These are phyloP conservation scores for Lepeophtheirus nordmannii DNA, from an alignment of 2,888 invertebrate species.

Conservation along the genomic window DNA sequence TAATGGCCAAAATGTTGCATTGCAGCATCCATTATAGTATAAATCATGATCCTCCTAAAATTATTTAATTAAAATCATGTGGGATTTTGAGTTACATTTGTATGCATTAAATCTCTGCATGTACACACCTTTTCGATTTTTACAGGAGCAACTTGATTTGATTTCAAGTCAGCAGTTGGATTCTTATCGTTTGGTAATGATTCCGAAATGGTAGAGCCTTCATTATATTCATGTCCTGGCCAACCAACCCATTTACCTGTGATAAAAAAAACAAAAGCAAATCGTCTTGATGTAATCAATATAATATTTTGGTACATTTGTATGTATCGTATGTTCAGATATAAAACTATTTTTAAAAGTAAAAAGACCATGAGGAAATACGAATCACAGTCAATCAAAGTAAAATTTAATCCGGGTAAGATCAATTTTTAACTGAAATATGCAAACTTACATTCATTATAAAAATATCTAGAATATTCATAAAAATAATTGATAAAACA, in stretches of 20 bases:
- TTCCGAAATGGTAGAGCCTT: slow-evolving; percentile 34
- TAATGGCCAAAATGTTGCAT: slow-evolving; percentile 37
- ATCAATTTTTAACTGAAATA: too few relatives aligned
- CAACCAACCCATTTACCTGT: slow-evolving; percentile 36
- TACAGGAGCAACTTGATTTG: slow-evolving; percentile 32
- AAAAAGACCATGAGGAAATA: too few relatives aligned
- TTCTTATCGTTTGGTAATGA: slow-evolving; percentile 33
- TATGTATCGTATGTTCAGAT: too few relatives aligned
- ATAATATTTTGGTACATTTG: too few relatives aligned
- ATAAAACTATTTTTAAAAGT: too few relatives aligned
- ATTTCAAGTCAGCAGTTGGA: slow-evolving; percentile 34
- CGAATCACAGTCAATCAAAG: too few relatives aligned
- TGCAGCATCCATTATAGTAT: slow-evolving; percentile 38
- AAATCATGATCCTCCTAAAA: background rate
- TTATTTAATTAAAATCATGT: background rate
- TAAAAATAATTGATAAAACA: too few relatives aligned
- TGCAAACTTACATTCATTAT: too few relatives aligned
- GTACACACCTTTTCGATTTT: slow-evolving; percentile 8
- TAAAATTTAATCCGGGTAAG: too few relatives aligned
- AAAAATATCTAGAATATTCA: too few relatives aligned
- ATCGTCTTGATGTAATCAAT: background rate
- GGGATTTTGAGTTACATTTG: background rate
- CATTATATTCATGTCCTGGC: slow-evolving; percentile 34
- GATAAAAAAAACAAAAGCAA: too few relatives aligned
- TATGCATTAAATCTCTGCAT: background rate